These are phyloP conservation scores for Tenthredo scrophulariae DNA, from an alignment of 2,888 invertebrate species.

Conservation along the genomic window DNA sequence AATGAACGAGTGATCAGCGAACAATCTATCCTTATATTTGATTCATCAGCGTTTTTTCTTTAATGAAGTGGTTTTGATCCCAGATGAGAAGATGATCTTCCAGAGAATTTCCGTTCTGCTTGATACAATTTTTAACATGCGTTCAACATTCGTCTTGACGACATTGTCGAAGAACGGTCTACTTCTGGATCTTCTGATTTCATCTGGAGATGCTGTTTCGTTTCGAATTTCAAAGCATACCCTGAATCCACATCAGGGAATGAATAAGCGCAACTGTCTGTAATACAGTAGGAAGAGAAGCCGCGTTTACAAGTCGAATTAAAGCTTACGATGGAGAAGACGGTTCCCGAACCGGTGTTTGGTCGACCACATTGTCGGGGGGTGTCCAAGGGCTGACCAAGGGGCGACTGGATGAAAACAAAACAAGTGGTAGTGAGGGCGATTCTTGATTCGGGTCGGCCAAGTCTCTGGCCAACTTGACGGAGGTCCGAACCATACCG, in stretches of 20 bases:
- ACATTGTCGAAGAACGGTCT: no score
- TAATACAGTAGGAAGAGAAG: conserved; percentile 63
- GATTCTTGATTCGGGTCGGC: conserved; percentile 66
- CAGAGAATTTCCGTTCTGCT: neutral
- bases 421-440: conserved; percentile 56
- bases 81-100: neutral
- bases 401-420: conserved; percentile 54
- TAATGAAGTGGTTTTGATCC: neutral
- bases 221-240: neutral
- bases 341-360: conserved; percentile 31
- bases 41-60: no score
- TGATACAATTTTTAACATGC: neutral
- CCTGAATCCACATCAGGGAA: conserved; percentile 60
- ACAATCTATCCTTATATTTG: no score
- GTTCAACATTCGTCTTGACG: no score
- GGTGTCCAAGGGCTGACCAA: conserved; percentile 18
- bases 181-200: neutral
- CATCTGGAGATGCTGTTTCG: neutral
- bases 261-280: conserved; percentile 62
- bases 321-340: conserved; percentile 58
- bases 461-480: conserved; percentile 64
- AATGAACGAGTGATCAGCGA: neutral
- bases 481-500: conserved; percentile 66
- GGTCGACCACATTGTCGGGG: conserved; percentile 20
- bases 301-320: conserved; percentile 62